A percentile compares a stretch with the other conserved stretches of the same genome.
Conservation (phyloP, 2,113 vertebrate genomes). For the Syngnathoides biaculeatus region DNA sequence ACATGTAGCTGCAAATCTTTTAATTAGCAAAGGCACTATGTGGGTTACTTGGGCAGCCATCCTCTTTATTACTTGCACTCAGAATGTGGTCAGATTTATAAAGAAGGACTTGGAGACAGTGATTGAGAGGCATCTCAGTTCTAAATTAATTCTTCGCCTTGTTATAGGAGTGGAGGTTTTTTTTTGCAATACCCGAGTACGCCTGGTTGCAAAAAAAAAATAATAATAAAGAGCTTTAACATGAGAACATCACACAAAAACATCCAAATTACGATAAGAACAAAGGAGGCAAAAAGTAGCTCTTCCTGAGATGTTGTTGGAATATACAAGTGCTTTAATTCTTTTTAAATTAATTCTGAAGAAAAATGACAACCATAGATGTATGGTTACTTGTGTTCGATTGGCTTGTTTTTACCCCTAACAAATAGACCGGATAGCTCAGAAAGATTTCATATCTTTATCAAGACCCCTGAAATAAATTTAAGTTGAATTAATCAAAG, state of each 20-base stretch:
- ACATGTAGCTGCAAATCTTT: conserved; percentile 78
- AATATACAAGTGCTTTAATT: no score
- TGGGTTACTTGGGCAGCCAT: conserved; percentile 45
- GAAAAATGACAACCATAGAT: background rate
- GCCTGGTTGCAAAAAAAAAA: background rate
- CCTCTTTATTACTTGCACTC: conserved; percentile 57
- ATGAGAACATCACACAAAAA: conserved; percentile 49
- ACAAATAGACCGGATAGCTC: no score
- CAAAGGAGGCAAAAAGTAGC: no score
- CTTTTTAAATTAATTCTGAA: background rate
- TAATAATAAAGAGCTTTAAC: conserved; percentile 37
- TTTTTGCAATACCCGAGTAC: background rate
- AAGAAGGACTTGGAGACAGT: conserved; percentile 35
- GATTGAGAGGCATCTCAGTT: conserved; percentile 40
- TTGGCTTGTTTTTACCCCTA: background rate
- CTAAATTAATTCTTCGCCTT: conserved; percentile 27
- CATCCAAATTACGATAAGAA: conserved; percentile 63
- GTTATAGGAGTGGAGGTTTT: background rate
- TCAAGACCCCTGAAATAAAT: conserved; percentile 53
- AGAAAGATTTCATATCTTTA: conserved; percentile 15
- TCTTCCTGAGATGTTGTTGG: no score
- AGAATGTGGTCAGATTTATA: conserved; percentile 62
- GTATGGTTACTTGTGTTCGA: background rate
- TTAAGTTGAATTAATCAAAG: conserved; percentile 22
- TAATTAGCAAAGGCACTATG: conserved; percentile 73